These are phyloP conservation scores for Rhogogaster chlorosoma DNA, from an alignment of 2,888 invertebrate genomes.

Conservation along the genomic window DNA sequence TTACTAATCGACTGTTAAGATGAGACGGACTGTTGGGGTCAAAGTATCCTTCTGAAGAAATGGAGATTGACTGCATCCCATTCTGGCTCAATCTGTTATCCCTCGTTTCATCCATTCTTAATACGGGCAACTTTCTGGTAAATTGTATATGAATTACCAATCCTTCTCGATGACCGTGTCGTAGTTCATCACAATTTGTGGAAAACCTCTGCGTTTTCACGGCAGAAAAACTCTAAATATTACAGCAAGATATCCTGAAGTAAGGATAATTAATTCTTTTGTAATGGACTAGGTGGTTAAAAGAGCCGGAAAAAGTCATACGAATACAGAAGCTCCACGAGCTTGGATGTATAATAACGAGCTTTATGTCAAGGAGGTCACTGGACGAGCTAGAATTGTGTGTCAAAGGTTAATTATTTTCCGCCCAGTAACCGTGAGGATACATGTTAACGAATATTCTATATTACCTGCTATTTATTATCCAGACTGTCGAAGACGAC, in stretches of 20 bases:
- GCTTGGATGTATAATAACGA: background rate
- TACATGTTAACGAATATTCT: background rate
- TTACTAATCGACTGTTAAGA: slow-evolving; percentile 15
- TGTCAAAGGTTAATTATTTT: background rate
- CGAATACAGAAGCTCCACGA: background rate
- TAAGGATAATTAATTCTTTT: background rate
- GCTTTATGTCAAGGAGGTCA: background rate
- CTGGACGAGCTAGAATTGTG: background rate
- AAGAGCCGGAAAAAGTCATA: background rate
- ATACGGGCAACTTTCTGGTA: background rate
- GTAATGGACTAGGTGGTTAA: background rate
- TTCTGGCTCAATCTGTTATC: slow-evolving; percentile 15
- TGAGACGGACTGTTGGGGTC: background rate
- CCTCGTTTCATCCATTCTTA: slow-evolving; percentile 24
- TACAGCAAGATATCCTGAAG: background rate
- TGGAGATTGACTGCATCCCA: slow-evolving; percentile 3
- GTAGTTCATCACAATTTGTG: background rate
- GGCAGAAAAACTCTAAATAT: background rate
- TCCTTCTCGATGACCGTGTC: background rate
- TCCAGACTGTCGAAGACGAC: background rate
- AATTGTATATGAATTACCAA: background rate
- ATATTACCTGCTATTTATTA: slow-evolving; percentile 18
- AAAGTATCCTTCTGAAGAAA: background rate
- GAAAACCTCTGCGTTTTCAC: background rate
- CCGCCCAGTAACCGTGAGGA: background rate